phyloP scores from a whole-genome alignment of 2,797 vertebrate species.

The Dendrocincla tyrannina region DNA sequence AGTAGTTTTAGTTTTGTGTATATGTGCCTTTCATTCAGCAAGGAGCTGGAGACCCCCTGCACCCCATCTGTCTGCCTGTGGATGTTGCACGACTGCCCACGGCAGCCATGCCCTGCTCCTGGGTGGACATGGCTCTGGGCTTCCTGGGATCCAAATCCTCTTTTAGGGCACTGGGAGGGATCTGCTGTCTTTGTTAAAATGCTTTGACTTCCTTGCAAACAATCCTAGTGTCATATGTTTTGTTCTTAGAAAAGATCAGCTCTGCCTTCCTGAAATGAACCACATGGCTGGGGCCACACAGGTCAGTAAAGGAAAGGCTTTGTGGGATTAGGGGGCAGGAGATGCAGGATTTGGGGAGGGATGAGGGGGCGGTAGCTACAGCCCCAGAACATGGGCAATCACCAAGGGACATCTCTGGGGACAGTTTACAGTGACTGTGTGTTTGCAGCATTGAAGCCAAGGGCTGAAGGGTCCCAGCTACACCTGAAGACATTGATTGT shows the following conservation, averaged over 20 bases:
- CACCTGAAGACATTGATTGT: neutral
- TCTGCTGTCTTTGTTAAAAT: neutral
- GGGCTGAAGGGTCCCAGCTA: accelerated
- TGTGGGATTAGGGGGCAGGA: neutral
- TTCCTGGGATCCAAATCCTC: neutral
- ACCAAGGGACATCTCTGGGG: accelerated
- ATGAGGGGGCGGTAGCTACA: neutral
- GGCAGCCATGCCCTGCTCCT: neutral
- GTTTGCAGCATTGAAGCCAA: neutral
- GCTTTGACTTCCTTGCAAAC: neutral
- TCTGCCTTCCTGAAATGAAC: neutral
- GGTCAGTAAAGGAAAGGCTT: neutral
- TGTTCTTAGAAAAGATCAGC: neutral
- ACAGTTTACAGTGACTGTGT: neutral
- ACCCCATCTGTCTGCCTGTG: neutral
- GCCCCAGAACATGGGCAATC: neutral
- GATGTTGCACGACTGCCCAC: neutral
- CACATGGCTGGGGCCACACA: neutral
- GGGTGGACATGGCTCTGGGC: accelerated
- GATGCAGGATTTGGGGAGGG: neutral
- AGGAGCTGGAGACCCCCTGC: neutral
- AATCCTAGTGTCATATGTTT: neutral
- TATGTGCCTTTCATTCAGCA: neutral
- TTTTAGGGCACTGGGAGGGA: accelerated
- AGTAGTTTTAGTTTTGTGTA: neutral